phyloP scores from a whole-genome alignment of 2,797 vertebrate genomes.

The Acropternis orthonyx region DNA sequence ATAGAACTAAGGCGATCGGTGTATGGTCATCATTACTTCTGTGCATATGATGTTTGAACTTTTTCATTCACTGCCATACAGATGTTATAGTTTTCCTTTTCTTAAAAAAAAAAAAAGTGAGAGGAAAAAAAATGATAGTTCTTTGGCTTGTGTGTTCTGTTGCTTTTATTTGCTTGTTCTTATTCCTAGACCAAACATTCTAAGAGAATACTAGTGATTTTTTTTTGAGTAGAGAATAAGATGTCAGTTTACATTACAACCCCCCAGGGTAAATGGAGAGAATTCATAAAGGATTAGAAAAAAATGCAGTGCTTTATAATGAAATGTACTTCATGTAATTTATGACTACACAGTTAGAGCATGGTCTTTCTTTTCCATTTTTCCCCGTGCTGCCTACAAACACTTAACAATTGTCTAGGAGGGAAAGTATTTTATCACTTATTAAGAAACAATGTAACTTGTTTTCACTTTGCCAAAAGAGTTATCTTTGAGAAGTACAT shows the following conservation, averaged over 20 bases:
- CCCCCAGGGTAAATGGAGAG: conserved; percentile 69
- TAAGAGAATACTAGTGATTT: conserved; percentile 54
- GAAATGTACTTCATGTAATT: conserved; percentile 76
- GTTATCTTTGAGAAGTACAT: background rate
- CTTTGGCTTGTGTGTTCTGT: background rate
- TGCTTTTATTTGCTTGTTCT: conserved; percentile 53
- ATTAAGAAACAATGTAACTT: conserved; percentile 52
- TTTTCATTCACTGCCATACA: background rate
- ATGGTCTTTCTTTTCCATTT: conserved; percentile 56
- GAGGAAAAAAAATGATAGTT: background rate
- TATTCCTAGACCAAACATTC: conserved; percentile 28
- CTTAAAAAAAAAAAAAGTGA: background rate
- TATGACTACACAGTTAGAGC: conserved; percentile 68
- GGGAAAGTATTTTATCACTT: conserved; percentile 47
- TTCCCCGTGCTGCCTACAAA: conserved; percentile 20
- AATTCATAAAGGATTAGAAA: conserved; percentile 74
- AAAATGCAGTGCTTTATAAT: conserved; percentile 73
- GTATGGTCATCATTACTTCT: background rate
- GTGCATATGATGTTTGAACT: background rate
- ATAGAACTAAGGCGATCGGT: background rate
- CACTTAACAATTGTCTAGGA: conserved; percentile 60
- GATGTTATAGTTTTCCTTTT: background rate
- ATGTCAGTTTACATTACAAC: conserved; percentile 77
- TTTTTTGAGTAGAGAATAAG: conserved; percentile 72
- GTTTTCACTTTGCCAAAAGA: conserved; percentile 22